These are phyloP conservation scores for Aphelocoma californica DNA, from an alignment of 2,797 vertebrate species.

Conservation along the genomic window DNA sequence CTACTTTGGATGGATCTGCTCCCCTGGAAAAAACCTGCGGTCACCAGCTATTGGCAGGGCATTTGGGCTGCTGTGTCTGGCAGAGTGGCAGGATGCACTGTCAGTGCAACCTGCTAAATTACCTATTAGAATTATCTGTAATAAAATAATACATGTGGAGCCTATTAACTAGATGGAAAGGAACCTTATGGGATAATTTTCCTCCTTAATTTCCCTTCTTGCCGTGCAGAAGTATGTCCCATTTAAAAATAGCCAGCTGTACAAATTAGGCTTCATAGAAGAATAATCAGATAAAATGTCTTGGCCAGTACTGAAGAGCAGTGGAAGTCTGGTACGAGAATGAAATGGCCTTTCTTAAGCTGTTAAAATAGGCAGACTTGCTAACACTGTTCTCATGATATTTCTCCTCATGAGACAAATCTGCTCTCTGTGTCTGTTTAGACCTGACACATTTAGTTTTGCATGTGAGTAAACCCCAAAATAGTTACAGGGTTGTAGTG, in stretches of 20 bases:
- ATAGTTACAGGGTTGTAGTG: neutral
- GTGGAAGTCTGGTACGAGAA: neutral
- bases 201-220: neutral
- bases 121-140: neutral
- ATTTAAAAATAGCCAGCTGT: neutral
- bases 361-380: neutral
- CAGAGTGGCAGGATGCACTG: neutral
- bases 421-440: neutral
- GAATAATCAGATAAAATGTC: neutral
- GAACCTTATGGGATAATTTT: neutral
- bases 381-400: neutral
- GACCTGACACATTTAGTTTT: neutral
- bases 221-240: neutral
- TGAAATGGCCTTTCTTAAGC: neutral
- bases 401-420: neutral
- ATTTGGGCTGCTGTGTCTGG: neutral
- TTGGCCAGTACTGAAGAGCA: neutral
- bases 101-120: neutral
- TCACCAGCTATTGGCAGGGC: neutral
- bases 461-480: neutral
- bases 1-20: neutral
- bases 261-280: neutral
- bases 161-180: neutral
- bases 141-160: neutral
- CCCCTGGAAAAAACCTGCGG: neutral